Conservation (phyloP, 1,140 invertebrate species). For the Drosophila mauritiana region DNA sequence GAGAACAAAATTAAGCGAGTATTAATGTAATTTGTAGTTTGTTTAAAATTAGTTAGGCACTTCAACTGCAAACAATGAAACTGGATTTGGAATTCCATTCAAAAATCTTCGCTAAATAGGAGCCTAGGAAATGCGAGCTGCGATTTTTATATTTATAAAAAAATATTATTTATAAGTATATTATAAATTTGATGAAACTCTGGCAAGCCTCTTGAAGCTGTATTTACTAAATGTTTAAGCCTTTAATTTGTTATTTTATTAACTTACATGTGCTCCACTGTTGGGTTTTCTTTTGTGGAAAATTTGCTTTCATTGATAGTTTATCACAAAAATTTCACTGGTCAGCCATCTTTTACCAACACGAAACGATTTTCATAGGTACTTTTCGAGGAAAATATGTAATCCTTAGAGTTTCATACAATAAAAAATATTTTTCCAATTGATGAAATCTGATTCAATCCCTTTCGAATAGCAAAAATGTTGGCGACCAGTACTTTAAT, state of each 20-base stretch:
- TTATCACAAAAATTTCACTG: conserved; percentile 71
- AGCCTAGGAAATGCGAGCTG: conserved; percentile 68
- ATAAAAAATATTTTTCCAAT: too few species aligned
- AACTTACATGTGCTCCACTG: conserved; percentile 15
- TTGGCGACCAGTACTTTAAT: conserved; percentile 21
- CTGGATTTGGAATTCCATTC: conserved; percentile 29
- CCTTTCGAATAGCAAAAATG: not conserved
- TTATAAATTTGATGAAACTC: conserved; percentile 62
- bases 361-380: too few species aligned
- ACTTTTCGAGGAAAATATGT: too few species aligned
- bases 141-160: conserved; percentile 52
- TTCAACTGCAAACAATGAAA: conserved; percentile 62
- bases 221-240: conserved; percentile 55
- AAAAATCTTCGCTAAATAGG: conserved; percentile 38
- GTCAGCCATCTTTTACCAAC: conserved; percentile 5
- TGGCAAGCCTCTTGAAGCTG: conserved; percentile 66
- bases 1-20: conserved; percentile 29
- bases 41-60: conserved; percentile 61
- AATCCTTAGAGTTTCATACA: too few species aligned
- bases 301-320: conserved; percentile 72
- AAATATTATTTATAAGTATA: conserved; percentile 47
- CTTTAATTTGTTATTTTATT: conserved; percentile 40
- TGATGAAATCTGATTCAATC: too few species aligned
- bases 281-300: conserved; percentile 30
- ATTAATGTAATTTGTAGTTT: conserved; percentile 23